A percentile compares a stretch with the other conserved stretches of the same genome.
Conservation (phyloP, 2,113 vertebrate genomes). For the Cebidichthys violaceus region DNA sequence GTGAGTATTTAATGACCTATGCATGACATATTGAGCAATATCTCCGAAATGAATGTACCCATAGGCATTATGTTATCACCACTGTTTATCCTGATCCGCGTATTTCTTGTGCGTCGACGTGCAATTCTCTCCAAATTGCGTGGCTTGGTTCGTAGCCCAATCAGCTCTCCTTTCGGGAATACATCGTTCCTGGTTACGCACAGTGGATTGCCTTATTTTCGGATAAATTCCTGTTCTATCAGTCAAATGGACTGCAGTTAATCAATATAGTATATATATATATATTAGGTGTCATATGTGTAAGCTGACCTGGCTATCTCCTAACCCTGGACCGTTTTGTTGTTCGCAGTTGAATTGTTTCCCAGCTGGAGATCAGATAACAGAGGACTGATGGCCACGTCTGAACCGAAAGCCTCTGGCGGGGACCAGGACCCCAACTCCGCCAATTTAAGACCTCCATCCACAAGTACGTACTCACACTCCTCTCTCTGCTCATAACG, state of each 20-base stretch:
- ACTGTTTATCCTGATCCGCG: constrained; percentile 25
- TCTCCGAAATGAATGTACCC: constrained; percentile 31
- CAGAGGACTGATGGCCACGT: constrained; percentile 90
- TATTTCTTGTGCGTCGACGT: constrained; percentile 32
- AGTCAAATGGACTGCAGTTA: background rate
- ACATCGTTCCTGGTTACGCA: background rate
- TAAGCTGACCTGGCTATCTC: background rate
- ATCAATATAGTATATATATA: background rate
- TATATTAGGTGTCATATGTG: background rate
- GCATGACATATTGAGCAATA: constrained; percentile 1
- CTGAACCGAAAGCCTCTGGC: constrained; percentile 91
- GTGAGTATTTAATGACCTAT: constrained; percentile 15
- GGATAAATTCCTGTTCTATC: background rate
- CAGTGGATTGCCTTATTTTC: background rate
- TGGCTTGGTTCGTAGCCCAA: background rate
- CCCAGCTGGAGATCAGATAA: constrained; percentile 60
- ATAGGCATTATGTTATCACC: background rate
- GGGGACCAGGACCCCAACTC: constrained; percentile 91
- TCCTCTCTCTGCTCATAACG: constrained; percentile 14
- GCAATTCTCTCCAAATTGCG: constrained; percentile 55
- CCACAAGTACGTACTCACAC: constrained; percentile 89
- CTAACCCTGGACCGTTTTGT: constrained; percentile 53
- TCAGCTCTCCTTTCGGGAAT: constrained; percentile 10
- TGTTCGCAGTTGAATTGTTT: constrained; percentile 70
- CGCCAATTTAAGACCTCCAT: constrained; percentile 92